Conservation (phyloP, 2,888 invertebrate species). For the Syrista parreyssii region DNA sequence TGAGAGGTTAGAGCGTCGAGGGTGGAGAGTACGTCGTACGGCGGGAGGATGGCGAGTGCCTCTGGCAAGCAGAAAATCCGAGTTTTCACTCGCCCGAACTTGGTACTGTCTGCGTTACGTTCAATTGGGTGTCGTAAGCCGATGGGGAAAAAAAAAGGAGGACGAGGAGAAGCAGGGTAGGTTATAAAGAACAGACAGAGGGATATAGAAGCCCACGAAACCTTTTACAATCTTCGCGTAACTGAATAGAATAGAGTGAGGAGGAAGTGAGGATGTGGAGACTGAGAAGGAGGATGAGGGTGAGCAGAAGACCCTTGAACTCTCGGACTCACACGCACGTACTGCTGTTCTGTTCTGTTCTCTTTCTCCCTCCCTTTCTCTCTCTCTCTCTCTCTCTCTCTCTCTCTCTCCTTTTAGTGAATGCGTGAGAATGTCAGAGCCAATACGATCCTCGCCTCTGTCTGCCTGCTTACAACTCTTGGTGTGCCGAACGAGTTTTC, state of each 20-base stretch:
- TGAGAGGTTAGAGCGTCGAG: constrained; percentile 1
- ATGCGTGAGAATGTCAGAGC: constrained; percentile 4
- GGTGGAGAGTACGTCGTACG: not conserved
- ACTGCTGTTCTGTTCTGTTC: not conserved
- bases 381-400: too few species aligned
- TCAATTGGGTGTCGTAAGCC: not conserved
- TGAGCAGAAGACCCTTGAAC: constrained; percentile 8
- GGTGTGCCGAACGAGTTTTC: constrained; percentile 6
- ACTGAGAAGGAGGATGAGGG: constrained; percentile 2
- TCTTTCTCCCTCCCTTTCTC: too few species aligned
- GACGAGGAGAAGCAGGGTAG: constrained; percentile 29
- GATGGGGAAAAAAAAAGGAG: constrained; percentile 15
- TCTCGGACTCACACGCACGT: constrained; percentile 1
- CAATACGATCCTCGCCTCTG: not conserved
- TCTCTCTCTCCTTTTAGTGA: not conserved
- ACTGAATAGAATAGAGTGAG: constrained; percentile 2
- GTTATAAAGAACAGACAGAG: constrained; percentile 2
- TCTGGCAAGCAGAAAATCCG: constrained; percentile 6
- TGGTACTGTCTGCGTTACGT: constrained; percentile 1
- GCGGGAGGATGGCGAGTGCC: not conserved
- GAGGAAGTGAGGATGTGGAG: constrained; percentile 2
- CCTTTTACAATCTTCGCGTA: constrained; percentile 21
- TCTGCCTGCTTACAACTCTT: not conserved
- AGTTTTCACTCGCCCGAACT: constrained; percentile 3
- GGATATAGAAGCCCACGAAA: constrained; percentile 11